A percentile compares a stretch with the other conserved stretches of the same genome.
Conservation (phyloP, 2,113 vertebrate species). For the Dipodomys merriami region DNA sequence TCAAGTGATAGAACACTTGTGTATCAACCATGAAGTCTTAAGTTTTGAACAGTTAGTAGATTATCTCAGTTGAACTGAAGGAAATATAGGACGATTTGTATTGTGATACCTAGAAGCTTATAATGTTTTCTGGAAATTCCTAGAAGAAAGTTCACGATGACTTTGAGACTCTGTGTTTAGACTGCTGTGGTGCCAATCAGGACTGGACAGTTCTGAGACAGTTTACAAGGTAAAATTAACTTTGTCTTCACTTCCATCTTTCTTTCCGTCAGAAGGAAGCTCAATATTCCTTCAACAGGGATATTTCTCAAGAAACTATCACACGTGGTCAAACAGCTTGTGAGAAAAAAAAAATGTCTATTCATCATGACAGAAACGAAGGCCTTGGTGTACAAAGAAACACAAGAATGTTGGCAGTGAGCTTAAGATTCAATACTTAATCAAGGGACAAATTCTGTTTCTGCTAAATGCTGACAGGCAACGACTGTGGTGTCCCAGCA, state of each 20-base stretch:
- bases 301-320: background rate
- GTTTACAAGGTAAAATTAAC: background rate
- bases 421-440: background rate
- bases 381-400: background rate
- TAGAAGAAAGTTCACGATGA: background rate
- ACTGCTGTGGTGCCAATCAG: too few relatives aligned
- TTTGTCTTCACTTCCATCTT: background rate
- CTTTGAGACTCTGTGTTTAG: too few relatives aligned
- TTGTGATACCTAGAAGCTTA: background rate
- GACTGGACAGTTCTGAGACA: background rate
- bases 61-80: background rate
- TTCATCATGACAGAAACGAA: background rate
- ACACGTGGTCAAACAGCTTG: background rate
- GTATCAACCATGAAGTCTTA: too few relatives aligned
- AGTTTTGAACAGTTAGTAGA: background rate
- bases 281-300: background rate
- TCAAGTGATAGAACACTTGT: too few relatives aligned
- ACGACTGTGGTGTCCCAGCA: background rate
- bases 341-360: background rate
- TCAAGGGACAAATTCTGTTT: too few relatives aligned
- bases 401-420: background rate
- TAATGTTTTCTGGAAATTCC: too few relatives aligned
- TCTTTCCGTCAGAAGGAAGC: background rate
- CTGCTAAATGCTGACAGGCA: too few relatives aligned
- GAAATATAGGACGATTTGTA: background rate